Base-by-base conservation (phyloP, 2,113 vertebrate genomes). In the Chloroceryle aenea region DNA sequence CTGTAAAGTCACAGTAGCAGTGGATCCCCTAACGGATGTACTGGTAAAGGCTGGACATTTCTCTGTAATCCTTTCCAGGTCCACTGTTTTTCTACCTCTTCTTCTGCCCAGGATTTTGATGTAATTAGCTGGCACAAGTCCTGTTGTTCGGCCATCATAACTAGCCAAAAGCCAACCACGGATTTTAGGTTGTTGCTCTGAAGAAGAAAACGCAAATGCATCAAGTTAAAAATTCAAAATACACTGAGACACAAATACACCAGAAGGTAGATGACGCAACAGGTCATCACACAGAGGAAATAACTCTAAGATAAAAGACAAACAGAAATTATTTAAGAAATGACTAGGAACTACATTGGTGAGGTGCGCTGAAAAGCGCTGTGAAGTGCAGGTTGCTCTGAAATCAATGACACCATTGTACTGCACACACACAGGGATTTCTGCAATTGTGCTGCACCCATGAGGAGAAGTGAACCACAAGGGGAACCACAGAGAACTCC, bases 161-260 rank as follows among this genome's bases (percentile, higher is more conserved):
- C 99, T 99, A 91, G 99, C 99, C 97, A 99, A 97, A 90, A 99
- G 98, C 99, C 99, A 99, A 63, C 99, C 99, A 21, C 99, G 99
- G 42, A 99, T 98, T 96, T 98, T 98, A 71, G 99, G 99, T 61
- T 99, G 99, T 93, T 98, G 99, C 89, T 99, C 99, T 99, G 80
- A 47, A 86, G 82, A 55, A 89, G 48, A 95, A 95, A 95, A 94
- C 7, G 69, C 58, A 96, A 75, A 95, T 1, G 4, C 29, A 13
- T 81, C 66, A 82, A 27, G 30, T 91, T 87, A 89, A 36, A 84
- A 85, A 38, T 66, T 69, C 21, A 36, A 92, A 56, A 52, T 21
- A 48, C 1, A 14, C 4, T 30, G 38, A 72, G 58, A 26, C 58
- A 72, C 27, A 84, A 72, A 42, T 8, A 72, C 13, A 56, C 12